Base-by-base conservation (phyloP, 2,888 invertebrate species). In the Caenorhabditis doughertyi region DNA sequence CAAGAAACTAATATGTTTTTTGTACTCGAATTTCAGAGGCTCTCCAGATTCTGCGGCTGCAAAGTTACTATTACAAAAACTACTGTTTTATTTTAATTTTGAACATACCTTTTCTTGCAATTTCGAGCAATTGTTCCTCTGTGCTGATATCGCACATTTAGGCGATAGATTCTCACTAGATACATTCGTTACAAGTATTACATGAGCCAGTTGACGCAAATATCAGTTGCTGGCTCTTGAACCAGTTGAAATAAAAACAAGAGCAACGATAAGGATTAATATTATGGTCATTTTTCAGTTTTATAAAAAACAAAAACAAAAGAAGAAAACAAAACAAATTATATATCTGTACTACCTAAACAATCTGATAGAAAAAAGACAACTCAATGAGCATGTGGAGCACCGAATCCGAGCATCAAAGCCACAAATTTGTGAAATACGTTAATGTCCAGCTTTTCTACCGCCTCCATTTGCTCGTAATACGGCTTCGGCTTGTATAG, bases 381-480 rank as follows among this genome's bases (percentile, higher is more conserved):
- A 39, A 53, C 8, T 62, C 32, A 83, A 70, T 83, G 82, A 25
- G 73, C 67, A 44, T 83, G 82, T 18, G 72, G 58, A 27, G 77
- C 53, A 25, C 79, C 79, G 53, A 79, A 83, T 35, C 79, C 79
- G 7, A 89, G 70, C 74, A 90, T 56, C 25, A 90, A 62, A 1
- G 88, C 84, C 21, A 82, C 84, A 25, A 91, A 88, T 65, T 91
- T 90, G 35, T 85, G 83, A 65, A 90, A 87, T 4, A 88, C 85
- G n/a, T 88, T 88, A 84, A 89, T 85, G 56, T 91, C 88, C 18
- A 91, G 73, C 21, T 88, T 88, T 25, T 88, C 87, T 13, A 91
- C 89, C 35, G 72, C 77, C 2, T 83, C 73, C 86, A 90, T 49
- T 58, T 87, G 85, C 74, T 91, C 89, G 55, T 86, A 89, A 82